Conservation (phyloP, 2,113 vertebrate genomes). For the Oryzias melastigma region DNA sequence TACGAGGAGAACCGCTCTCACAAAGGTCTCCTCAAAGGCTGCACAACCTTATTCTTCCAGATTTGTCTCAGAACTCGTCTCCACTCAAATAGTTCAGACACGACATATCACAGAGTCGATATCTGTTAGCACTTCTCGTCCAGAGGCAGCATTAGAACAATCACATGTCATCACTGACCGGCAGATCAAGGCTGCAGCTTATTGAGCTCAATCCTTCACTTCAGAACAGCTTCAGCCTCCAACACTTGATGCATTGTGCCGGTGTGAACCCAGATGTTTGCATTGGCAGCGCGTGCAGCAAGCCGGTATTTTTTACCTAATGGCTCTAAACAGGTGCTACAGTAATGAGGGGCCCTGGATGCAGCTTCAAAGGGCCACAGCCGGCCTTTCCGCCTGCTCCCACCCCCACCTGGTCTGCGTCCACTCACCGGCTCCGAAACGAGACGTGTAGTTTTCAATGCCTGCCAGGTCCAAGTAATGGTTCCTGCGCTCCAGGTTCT, state of each 20-base stretch:
- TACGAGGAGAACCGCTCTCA: background rate
- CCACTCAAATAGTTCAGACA: slow-evolving; percentile 16
- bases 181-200: slow-evolving; percentile 56
- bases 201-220: slow-evolving; percentile 50
- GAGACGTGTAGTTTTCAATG: slow-evolving; percentile 97
- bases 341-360: slow-evolving; percentile 64
- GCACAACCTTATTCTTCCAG: slow-evolving; percentile 3
- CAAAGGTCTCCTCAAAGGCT: slow-evolving; percentile 14
- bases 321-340: slow-evolving; percentile 64
- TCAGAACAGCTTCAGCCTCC: slow-evolving; percentile 38
- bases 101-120: slow-evolving; percentile 30
- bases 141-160: slow-evolving; percentile 52
- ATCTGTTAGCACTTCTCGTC: slow-evolving; percentile 43
- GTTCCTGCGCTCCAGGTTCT: slow-evolving; percentile 99
- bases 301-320: slow-evolving; percentile 49
- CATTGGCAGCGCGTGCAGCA: slow-evolving; percentile 44
- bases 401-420: slow-evolving; percentile 22
- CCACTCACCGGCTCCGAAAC: slow-evolving; percentile 90
- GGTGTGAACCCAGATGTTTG: slow-evolving; percentile 62
- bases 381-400: slow-evolving; percentile 8
- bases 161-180: slow-evolving; percentile 51
- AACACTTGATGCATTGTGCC: slow-evolving; percentile 68
- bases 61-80: slow-evolving; percentile 6
- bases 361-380: slow-evolving; percentile 55
- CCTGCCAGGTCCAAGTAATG: slow-evolving; percentile 98